Conservation (phyloP, 2,113 vertebrate species). For the Coracopsis vasa region DNA sequence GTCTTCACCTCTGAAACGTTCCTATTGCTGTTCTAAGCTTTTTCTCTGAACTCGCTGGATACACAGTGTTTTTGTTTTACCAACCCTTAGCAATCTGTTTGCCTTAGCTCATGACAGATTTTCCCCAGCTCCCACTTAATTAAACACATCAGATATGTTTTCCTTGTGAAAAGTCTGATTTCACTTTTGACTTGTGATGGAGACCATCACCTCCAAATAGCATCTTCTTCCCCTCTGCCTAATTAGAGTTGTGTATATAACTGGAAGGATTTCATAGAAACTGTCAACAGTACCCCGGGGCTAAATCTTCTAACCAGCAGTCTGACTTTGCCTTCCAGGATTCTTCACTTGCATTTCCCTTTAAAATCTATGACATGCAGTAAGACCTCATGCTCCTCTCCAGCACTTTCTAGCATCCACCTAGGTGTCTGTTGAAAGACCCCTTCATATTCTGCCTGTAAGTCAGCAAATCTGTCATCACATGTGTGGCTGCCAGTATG, state of each 20-base stretch:
- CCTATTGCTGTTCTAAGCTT: background rate
- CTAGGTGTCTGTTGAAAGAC: background rate
- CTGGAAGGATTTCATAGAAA: constrained; percentile 27
- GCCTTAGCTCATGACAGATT: constrained; percentile 30
- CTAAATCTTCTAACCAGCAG: constrained; percentile 28
- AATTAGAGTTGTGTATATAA: constrained; percentile 9
- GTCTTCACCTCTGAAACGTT: background rate
- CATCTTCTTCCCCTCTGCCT: background rate
- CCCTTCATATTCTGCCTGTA: background rate
- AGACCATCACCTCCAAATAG: constrained; percentile 35
- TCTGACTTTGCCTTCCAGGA: constrained; percentile 39
- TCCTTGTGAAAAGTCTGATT: constrained; percentile 4
- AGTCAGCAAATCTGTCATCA: background rate
- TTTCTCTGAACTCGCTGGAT: background rate
- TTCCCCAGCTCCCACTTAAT: constrained; percentile 42
- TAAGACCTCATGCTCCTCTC: background rate
- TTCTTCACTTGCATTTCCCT: background rate
- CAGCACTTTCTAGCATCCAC: background rate
- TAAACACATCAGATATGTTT: constrained; percentile 33
- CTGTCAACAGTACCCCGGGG: constrained; percentile 48
- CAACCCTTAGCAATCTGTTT: constrained; percentile 27
- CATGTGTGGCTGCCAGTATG: background rate
- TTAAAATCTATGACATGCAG: background rate
- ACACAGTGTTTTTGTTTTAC: background rate
- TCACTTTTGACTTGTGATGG: constrained; percentile 31